phyloP scores from a whole-genome alignment of 2,797 vertebrate genomes.

The Acrossocheilus wenchowensis region DNA sequence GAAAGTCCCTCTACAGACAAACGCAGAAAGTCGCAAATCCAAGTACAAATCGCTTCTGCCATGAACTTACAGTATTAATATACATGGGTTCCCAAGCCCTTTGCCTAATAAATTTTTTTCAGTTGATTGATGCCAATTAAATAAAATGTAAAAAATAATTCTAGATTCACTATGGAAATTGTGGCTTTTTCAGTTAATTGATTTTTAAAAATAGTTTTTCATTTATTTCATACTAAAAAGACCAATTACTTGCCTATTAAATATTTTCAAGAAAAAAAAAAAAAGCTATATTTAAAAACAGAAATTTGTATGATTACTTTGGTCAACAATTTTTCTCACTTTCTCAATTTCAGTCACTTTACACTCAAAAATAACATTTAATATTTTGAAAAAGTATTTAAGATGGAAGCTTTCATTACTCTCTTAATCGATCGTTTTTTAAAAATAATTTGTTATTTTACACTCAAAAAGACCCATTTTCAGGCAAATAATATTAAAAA shows the following conservation, averaged over 20 bases:
- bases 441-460: neutral
- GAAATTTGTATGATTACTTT: neutral
- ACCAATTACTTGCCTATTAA: neutral
- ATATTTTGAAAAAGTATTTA: neutral
- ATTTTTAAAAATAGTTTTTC: neutral
- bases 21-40: slow-evolving; percentile 45
- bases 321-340: too few species aligned
- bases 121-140: neutral
- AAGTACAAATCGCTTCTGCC: neutral
- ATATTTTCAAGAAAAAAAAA: neutral
- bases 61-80: slow-evolving; percentile 14
- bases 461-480: neutral
- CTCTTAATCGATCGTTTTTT: neutral
- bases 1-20: slow-evolving; percentile 6
- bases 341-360: too few species aligned
- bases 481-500: neutral
- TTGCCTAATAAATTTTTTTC: neutral
- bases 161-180: neutral
- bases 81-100: slow-evolving; percentile 21
- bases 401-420: neutral
- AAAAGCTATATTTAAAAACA: neutral
- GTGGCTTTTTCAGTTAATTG: neutral
- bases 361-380: neutral
- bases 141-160: neutral
- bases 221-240: neutral